These are phyloP conservation scores for Sebastes aleutianus DNA, from an alignment of 2,797 vertebrate genomes.

Conservation along the genomic window DNA sequence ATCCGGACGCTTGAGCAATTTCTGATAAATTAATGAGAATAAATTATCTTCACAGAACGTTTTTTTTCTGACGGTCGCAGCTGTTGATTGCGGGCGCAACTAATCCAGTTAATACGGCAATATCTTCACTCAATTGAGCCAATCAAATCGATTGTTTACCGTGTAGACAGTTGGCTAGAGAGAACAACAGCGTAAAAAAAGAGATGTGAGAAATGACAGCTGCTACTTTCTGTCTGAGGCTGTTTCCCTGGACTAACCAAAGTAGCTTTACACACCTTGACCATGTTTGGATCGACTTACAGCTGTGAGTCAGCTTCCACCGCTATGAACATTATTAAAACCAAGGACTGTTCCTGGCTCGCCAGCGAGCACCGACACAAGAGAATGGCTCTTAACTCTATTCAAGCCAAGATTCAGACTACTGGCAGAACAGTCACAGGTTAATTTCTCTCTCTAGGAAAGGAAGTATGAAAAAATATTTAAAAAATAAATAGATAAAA, in stretches of 20 bases:
- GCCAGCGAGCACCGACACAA: neutral
- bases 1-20: neutral
- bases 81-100: too few species aligned
- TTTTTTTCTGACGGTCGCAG: neutral
- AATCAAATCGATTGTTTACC: neutral
- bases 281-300: neutral
- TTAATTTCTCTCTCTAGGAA: neutral
- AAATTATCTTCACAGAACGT: neutral
- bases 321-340: neutral
- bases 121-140: neutral
- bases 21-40: neutral
- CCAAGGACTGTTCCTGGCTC: neutral
- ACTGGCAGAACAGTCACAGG: neutral
- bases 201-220: neutral
- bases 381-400: neutral
- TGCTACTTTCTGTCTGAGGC: neutral
- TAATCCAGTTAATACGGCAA: neutral
- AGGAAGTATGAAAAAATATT: too few species aligned
- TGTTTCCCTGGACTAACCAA: neutral
- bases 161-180: neutral
- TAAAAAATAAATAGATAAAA: too few species aligned
- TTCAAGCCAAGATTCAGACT: neutral
- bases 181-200: neutral
- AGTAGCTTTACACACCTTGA: neutral
- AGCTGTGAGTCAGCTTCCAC: neutral